Evolutionary conservation across 2,888 invertebrate species (phyloP), one percentile per base, ranked within the genome.

Genomic region (Anaspis maculata): DNA sequence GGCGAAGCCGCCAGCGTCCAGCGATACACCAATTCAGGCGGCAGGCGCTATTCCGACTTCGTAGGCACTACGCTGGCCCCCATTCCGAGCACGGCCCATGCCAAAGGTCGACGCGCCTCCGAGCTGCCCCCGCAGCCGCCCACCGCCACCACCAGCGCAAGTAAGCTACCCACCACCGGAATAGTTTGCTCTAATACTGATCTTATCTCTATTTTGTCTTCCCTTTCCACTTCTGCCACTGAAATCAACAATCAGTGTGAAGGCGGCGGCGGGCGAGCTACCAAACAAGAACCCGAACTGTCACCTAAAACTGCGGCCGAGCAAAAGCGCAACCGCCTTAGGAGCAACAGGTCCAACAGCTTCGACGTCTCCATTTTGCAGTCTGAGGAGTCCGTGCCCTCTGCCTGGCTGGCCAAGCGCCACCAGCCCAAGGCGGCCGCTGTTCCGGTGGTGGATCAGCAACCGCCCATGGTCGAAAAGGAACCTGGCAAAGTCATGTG

Each of bases 131-230:
- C 75, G 60, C 38, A 56, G 36, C 36, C 27, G 47, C 5, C 53
- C 48, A 2, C 57, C 61, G 32, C 51, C 13, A 48, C 52, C n/a
- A 42, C 51, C 19, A 53, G 52, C 38, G 53, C 58, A 51, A 56
- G 58, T 57, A 72, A 40, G 39, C 56, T 50, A 50, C 48, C 50
- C 39, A 37, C 56, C 15, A 45, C 57, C 33, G 86, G 86, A 3
- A 78, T 87, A 44, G 75, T 86, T 34, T 86, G 87, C 67, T 82
- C 86, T 41, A 84, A 86, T 63, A 83, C 81, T 15, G 86, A 88
- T 56, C 73, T 88, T 30, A 79, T 80, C 45, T 80, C 81, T 50
- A 84, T 87, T 67, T 75, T 87, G 45, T 78, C 79, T 49, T 80
- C 81, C 14, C 73, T 87, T 43, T 84, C 87, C 4, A 83, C 85